Conservation (phyloP, 2,888 invertebrate genomes). For the Tuta absoluta region DNA sequence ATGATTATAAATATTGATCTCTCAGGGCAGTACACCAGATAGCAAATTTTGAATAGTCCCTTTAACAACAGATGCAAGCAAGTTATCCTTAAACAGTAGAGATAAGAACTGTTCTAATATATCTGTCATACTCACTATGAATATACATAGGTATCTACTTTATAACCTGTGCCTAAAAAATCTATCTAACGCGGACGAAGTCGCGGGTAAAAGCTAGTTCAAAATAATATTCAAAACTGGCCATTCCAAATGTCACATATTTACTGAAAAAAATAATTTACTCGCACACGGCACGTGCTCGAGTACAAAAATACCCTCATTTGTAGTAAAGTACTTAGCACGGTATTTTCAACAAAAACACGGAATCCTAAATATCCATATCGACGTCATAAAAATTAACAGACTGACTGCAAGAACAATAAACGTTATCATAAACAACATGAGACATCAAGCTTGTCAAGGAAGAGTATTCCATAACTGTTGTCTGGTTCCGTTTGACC, state of each 20-base stretch:
- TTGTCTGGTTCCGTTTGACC: neutral
- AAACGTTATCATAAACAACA: constrained; percentile 16
- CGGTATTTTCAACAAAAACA: neutral
- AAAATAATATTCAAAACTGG: neutral
- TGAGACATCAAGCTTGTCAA: neutral
- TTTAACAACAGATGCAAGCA: no score
- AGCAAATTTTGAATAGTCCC: no score
- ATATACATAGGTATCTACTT: no score
- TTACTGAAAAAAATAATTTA: neutral
- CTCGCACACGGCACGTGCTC: neutral
- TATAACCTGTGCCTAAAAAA: no score
- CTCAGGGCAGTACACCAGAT: no score
- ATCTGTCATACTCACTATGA: no score
- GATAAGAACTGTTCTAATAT: no score
- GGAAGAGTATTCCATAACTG: neutral
- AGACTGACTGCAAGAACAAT: constrained; percentile 12
- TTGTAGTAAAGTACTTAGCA: neutral
- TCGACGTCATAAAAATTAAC: constrained; percentile 16
- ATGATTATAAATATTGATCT: no score
- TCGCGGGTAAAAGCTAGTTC: no score
- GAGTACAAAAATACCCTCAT: constrained; percentile 1
- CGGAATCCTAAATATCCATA: constrained; percentile 13
- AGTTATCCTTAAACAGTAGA: no score
- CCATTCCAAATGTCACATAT: neutral
- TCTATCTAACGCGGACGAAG: no score